Evolutionary conservation across 1,140 invertebrate genomes (phyloP).

Genomic region (Coenobita brevimanus): DNA sequence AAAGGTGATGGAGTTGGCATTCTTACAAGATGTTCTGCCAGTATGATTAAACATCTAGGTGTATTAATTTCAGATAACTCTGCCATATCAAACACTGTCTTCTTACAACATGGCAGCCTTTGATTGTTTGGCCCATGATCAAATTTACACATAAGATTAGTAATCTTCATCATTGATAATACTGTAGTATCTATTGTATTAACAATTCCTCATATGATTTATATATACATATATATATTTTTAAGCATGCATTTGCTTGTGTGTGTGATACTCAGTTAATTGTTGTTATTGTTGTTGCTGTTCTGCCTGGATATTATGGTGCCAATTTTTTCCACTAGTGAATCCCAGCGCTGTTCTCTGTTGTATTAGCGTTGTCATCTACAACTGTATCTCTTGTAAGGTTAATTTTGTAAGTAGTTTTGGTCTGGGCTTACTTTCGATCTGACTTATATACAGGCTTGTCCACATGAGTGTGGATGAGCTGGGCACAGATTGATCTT

Average conservation of each 20-base stretch:
- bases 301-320: constrained; percentile 55
- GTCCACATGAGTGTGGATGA: constrained; percentile 6
- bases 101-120: constrained; percentile 48
- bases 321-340: constrained; percentile 56
- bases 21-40: constrained; percentile 12
- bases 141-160: constrained; percentile 5
- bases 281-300: constrained; percentile 45
- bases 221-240: constrained; percentile 14
- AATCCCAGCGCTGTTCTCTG: constrained; percentile 47
- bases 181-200: constrained; percentile 23
- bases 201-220: constrained; percentile 41
- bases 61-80: constrained; percentile 14
- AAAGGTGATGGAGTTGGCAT: not conserved
- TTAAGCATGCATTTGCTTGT: constrained; percentile 36
- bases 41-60: constrained; percentile 32
- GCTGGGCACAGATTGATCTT: constrained; percentile 43
- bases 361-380: constrained; percentile 35
- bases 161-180: constrained; percentile 19
- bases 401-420: constrained; percentile 13
- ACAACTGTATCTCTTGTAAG: constrained; percentile 27
- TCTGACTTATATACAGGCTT: constrained; percentile 45
- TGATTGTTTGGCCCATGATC: constrained; percentile 30
- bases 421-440: constrained; percentile 27
- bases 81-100: constrained; percentile 41
- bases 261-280: constrained; percentile 44